These are phyloP conservation scores for Nasonia longicornis DNA, from an alignment of 1,140 invertebrate genomes.

Conservation along the genomic window DNA sequence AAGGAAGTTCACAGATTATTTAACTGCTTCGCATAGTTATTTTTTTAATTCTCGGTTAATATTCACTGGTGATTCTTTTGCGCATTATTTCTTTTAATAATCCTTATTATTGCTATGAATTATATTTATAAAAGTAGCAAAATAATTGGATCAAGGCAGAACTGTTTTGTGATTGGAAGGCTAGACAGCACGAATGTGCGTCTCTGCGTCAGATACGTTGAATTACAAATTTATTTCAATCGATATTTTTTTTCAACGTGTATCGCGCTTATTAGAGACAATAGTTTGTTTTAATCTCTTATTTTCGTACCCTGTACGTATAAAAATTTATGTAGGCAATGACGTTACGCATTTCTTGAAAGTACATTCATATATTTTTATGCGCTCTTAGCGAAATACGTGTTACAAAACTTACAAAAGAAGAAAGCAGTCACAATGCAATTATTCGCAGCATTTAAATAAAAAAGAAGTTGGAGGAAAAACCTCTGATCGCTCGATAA, in stretches of 20 bases:
- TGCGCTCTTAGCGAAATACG: slow-evolving; percentile 32
- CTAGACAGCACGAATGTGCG: slow-evolving; percentile 21
- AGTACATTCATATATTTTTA: slow-evolving; percentile 24
- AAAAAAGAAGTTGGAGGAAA: slow-evolving; percentile 20
- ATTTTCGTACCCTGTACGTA: slow-evolving; percentile 36
- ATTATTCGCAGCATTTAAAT: slow-evolving; percentile 35
- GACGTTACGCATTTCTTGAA: slow-evolving; percentile 24
- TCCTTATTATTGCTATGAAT: slow-evolving; percentile 43
- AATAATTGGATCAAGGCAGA: slow-evolving; percentile 65
- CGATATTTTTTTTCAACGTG: slow-evolving; percentile 24
- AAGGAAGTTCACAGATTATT: slow-evolving; percentile 29
- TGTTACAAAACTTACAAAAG: slow-evolving; percentile 39
- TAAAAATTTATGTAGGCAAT: slow-evolving; percentile 41
- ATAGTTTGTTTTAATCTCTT: slow-evolving; percentile 19
- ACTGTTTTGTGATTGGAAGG: slow-evolving; percentile 48
- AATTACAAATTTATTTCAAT: slow-evolving; percentile 11
- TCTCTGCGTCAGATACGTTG: slow-evolving; percentile 25
- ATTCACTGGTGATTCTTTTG: slow-evolving; percentile 20
- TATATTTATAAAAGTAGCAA: slow-evolving; percentile 65
- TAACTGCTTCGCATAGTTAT: slow-evolving; percentile 1
- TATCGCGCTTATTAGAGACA: slow-evolving; percentile 5
- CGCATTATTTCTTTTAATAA: slow-evolving; percentile 41
- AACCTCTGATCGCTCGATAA: slow-evolving; percentile 5
- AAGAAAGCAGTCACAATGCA: slow-evolving; percentile 34
- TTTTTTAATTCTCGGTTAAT: slow-evolving; percentile 25